Evolutionary conservation across 1,140 invertebrate species (phyloP).

Genomic region (Thaumetopoea pityocampa): DNA sequence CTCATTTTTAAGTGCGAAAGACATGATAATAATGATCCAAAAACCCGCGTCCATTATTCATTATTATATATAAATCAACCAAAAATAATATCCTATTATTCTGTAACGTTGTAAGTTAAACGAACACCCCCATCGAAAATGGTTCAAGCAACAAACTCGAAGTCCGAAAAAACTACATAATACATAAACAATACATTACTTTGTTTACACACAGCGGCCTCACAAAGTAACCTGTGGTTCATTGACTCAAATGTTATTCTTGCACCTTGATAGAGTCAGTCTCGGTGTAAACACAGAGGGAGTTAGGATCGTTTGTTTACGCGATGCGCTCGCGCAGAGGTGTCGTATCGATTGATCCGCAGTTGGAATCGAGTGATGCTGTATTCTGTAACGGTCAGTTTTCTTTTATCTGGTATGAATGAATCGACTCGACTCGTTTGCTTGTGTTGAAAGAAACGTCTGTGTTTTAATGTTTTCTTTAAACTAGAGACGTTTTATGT

Average conservation of each 20-base stretch:
- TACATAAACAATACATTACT: conserved; percentile 28
- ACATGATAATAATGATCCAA: too few species aligned
- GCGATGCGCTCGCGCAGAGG: conserved; percentile 13
- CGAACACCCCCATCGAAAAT: too few species aligned
- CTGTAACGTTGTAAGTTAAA: too few species aligned
- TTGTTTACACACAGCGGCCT: conserved; percentile 32
- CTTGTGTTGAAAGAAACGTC: too few species aligned
- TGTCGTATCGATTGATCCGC: conserved; percentile 24
- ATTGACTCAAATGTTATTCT: conserved; percentile 60
- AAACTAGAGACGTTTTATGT: too few species aligned
- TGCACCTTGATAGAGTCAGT: conserved; percentile 54
- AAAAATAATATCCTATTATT: too few species aligned
- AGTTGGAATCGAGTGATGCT: conserved; percentile 1
- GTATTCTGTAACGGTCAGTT: conserved; percentile 1
- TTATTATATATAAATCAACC: too few species aligned
- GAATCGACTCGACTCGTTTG: neutral
- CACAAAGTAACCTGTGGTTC: conserved; percentile 55
- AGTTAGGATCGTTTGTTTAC: conserved; percentile 28
- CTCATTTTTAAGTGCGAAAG: too few species aligned
- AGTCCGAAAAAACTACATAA: conserved; percentile 1
- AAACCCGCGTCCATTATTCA: too few species aligned
- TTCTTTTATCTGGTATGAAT: neutral
- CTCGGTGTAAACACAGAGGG: conserved; percentile 38
- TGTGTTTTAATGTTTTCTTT: too few species aligned
- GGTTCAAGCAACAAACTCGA: too few species aligned